Conservation (phyloP, 2,113 vertebrate species). For the Ophiodon elongatus region DNA sequence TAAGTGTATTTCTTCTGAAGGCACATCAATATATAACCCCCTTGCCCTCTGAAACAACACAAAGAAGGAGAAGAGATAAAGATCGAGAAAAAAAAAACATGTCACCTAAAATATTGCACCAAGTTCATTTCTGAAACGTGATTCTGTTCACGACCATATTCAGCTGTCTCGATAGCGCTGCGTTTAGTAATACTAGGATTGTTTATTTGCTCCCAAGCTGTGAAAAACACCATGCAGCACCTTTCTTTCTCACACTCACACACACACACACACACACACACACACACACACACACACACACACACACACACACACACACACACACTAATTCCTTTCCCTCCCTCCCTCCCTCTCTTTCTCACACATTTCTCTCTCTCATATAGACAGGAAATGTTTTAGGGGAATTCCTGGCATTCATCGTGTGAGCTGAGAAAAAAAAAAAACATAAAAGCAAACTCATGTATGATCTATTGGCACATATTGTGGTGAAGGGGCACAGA, state of each 20-base stretch:
- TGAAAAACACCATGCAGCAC: slow-evolving; percentile 34
- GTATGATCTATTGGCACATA: slow-evolving; percentile 62
- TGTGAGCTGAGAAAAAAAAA: slow-evolving; percentile 9
- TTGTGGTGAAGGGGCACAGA: slow-evolving; percentile 21
- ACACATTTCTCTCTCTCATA: slow-evolving; percentile 11
- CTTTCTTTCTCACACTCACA: slow-evolving; percentile 3
- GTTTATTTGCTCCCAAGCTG: slow-evolving; percentile 46
- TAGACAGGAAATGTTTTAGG: slow-evolving; percentile 27
- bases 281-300: not conserved
- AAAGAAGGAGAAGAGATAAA: slow-evolving; percentile 13
- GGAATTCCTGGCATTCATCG: slow-evolving; percentile 45
- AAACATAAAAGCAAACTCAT: slow-evolving; percentile 3
- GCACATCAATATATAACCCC: slow-evolving; percentile 73
- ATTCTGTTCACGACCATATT: slow-evolving; percentile 28
- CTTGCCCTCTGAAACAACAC: slow-evolving; percentile 51
- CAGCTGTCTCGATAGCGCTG: slow-evolving; percentile 25
- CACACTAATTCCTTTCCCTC: not conserved
- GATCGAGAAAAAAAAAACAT: slow-evolving; percentile 24
- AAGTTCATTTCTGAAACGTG: slow-evolving; percentile 60
- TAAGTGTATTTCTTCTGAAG: slow-evolving; percentile 72
- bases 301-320: not conserved
- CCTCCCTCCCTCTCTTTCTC: not conserved
- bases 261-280: too few species aligned
- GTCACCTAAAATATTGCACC: slow-evolving; percentile 73
- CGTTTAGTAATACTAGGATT: slow-evolving; percentile 48